Base-by-base conservation (phyloP, 2,797 vertebrate species). In the Myoxocephalus aenaeus region DNA sequence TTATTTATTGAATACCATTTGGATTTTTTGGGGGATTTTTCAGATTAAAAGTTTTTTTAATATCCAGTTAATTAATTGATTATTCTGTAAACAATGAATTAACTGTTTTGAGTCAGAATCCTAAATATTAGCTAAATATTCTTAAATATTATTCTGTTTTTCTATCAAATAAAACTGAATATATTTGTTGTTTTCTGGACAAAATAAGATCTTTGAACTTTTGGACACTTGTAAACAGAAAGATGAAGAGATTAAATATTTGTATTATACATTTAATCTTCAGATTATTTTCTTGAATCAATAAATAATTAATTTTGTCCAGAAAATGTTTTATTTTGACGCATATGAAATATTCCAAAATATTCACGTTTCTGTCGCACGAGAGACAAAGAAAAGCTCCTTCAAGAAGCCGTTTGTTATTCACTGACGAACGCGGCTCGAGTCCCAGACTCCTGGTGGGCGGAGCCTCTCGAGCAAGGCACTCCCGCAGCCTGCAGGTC, bases 401-500 rank as follows among this genome's bases (percentile, higher is more conserved):
- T 50, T 48, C 7, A 18, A 18, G 46, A 20, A 18, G 46, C 14
- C 5, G 44, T 46, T 17, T 7, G 10, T 38, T 36, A 32, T 32
- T 32, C 29, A 32, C 29, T 34, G 34, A 7, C 34, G 34, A 34
- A 1, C 34, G 7, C 34, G 34, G 6, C 7, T 13, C 12, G 11
- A 40, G 38, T 40, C 53, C 53, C 25, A 56, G 22, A 14, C 8
- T 29, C 5, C 53, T 56, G 14, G 25, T 27, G 53, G 53, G 17
- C 53, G 13, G 50, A 18, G 46, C 46, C 50, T 22, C 44, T 42
- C 25, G 51, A 53, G 51, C 51, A 53, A 53, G 51, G 51, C 51
- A 4, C n/a, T 3, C 7, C 46, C 3, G 13, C 42, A 14, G n/a
- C 50, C 50, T 54, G 42, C 34, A 54, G 9, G 85, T 87, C 22